Percentiles rank a stretch among this genome's conserved stretches.
Conservation (phyloP, 35 echinoderm and acorn worm species). For the Apostichopus japonicus region DNA sequence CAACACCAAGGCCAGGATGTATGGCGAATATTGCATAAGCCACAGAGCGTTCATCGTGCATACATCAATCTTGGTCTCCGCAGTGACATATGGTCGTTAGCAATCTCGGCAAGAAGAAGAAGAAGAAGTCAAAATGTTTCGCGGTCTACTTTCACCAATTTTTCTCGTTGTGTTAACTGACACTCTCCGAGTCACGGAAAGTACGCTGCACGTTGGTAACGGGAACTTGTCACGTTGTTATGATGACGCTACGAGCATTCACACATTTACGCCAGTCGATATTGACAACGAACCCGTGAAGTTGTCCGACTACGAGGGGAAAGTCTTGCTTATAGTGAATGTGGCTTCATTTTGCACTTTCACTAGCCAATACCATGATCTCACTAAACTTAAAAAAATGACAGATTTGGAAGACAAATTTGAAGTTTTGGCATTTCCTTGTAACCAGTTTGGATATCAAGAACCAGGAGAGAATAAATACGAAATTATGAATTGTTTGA, state of each 20-base stretch:
- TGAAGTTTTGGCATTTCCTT: constrained; percentile 74
- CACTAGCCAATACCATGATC: constrained; percentile 23
- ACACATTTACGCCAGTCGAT: constrained; percentile 1
- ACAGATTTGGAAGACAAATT: constrained; percentile 43
- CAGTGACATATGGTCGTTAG: too few species aligned
- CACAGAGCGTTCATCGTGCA: too few species aligned
- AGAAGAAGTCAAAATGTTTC: background rate
- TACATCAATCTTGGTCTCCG: too few species aligned
- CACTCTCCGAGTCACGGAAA: background rate
- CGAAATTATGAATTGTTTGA: constrained; percentile 71
- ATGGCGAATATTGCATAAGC: too few species aligned
- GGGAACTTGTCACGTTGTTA: constrained; percentile 27
- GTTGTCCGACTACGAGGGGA: constrained; percentile 52
- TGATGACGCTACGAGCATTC: constrained; percentile 18
- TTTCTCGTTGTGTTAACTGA: background rate
- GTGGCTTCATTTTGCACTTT: constrained; percentile 35
- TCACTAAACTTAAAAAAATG: background rate
- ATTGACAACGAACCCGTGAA: background rate
- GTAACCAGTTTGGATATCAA: constrained; percentile 87
- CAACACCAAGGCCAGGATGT: too few species aligned
- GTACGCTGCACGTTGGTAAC: background rate
- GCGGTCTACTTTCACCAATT: background rate
- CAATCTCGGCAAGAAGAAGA: too few species aligned
- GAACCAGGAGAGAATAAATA: constrained; percentile 65
- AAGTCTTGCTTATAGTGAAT: background rate